A percentile compares a stretch with the other conserved stretches of the same genome.
These are phyloP conservation scores for Tichodroma muraria DNA, from an alignment of 2,113 vertebrate species.

Conservation along the genomic window DNA sequence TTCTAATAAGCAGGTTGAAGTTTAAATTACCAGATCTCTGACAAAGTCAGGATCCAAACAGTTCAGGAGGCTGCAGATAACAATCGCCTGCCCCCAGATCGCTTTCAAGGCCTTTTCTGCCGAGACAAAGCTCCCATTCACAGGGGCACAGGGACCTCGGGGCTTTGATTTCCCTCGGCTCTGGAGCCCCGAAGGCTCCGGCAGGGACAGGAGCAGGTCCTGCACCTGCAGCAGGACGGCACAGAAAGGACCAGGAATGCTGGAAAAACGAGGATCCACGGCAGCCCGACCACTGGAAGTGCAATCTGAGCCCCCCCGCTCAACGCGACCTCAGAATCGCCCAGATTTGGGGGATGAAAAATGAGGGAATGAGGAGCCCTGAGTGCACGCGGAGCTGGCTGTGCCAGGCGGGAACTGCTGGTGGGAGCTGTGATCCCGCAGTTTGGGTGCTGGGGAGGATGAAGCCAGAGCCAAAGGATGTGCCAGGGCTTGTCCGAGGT, in stretches of 20 bases:
- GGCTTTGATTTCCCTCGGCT: constrained; percentile 73
- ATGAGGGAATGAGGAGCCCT: rapidly evolving
- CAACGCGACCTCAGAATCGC: rapidly evolving
- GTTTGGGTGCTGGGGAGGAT: background rate
- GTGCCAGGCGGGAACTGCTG: background rate
- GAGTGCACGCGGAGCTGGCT: rapidly evolving
- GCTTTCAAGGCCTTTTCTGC: constrained; percentile 77
- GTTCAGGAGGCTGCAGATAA: constrained; percentile 74
- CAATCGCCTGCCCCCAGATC: constrained; percentile 75
- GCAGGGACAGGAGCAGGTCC: background rate
- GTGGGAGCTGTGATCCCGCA: background rate
- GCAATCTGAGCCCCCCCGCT: background rate
- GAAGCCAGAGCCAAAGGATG: background rate
- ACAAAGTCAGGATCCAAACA: constrained; percentile 68
- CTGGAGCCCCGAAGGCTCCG: background rate
- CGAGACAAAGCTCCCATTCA: constrained; percentile 83
- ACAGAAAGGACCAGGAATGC: rapidly evolving
- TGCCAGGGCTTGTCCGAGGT: background rate
- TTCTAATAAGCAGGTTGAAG: constrained; percentile 77
- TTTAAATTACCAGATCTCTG: constrained; percentile 78
- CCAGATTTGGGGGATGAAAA: background rate
- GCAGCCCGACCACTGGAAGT: background rate
- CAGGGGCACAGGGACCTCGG: constrained; percentile 40
- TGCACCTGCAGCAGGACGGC: background rate
- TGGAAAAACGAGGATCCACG: background rate